Base-by-base conservation (phyloP, 1,140 invertebrate genomes). In the Drosophila virilis region DNA sequence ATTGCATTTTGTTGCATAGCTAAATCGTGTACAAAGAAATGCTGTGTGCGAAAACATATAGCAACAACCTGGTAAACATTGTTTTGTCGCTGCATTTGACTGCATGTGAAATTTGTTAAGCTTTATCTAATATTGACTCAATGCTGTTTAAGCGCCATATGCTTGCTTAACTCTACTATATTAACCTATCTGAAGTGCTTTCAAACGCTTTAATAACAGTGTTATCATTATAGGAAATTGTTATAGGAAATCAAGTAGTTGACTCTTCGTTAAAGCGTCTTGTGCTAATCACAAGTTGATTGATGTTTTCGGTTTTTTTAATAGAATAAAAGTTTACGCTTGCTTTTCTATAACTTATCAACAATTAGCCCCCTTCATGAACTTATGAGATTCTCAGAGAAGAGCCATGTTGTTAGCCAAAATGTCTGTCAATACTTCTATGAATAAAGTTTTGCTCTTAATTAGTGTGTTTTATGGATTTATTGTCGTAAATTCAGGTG, bases 1-100 rank as follows among this genome's bases (percentile, higher is more conserved):
- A 77, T 64, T 73, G 67, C 76, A 69, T 79, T 79, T 57, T 50
- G 62, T 76, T 76, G 71, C 76, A 68, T 76, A 72, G 71, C 76
- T 65, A 71, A 74, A 67, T 70, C 55, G 77, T 74, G 22, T 66
- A 66, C 74, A 66, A 54, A 59, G 46, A 73, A 66, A 66, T 77
- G 51, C 57, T 55, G 32, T 51, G 69, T 48, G 45, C 28, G 32
- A 66, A 50, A 75, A 68, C 45, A 54, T 42, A 38, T 37, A 60
- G 22, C 4, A n/a, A 32, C 7, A 52, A 17, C 48, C 58, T 17
- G 13, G 38, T 48, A 50, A 17, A 74, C 32, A 68, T 50, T 69
- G 35, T 62, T 54, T 65, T 51, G 46, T 33, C 13, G 43, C 66
- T 75, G 62, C 58, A 69, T 69, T 62, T 62, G 45, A 62, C 58